Evolutionary conservation across 1,140 invertebrate genomes (phyloP), one percentile per base, ranked within the genome.

Genomic region (Hyles euphorbiae): DNA sequence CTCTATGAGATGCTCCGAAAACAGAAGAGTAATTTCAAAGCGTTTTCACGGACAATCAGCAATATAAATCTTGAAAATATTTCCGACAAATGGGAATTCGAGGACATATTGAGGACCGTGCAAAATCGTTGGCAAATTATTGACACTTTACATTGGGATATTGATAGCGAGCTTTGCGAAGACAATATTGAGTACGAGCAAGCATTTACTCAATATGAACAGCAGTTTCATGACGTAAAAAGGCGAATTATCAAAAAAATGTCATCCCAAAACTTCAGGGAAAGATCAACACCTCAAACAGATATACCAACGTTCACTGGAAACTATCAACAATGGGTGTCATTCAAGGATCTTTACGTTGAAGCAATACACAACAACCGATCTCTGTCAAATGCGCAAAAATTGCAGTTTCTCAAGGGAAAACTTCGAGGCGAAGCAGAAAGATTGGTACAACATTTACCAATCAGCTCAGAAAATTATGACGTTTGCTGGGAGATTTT

Each of bases 381-480:
- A 10, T 47, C 51, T 2, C 12, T 62, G 11, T 48, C 54, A 7
- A 62, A 57, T 8, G 54, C 54, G n/a, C 60, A 62, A 36, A 62
- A 62, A 40, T 56, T 61, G 60, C 60, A 61, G 34, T 32, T 36
- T 52, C 34, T 58, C 4, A 60, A 70, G 62, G 53, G 51, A 48
- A 66, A 63, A 34, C 47, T 70, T 4, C 9, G 36, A 8, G 64
- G 61, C 32, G 61, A 70, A 49, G 63, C 64, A 11, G 63, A 66
- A 53, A 47, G 36, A 22, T 49, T 70, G 11, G 60, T 70, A 36
- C 60, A 65, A 10, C 63, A 69, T 50, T 44, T 65, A 11, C 50
- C 53, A 6, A 58, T 69, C n/a, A 63, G 54, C 8, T 56, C 63
- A 3, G 67, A 68, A 3, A 65, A 68, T 46, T 63, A 63, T 48